These are phyloP conservation scores for Geotrypetes seraphini DNA, from an alignment of 2,797 vertebrate genomes.

Conservation along the genomic window DNA sequence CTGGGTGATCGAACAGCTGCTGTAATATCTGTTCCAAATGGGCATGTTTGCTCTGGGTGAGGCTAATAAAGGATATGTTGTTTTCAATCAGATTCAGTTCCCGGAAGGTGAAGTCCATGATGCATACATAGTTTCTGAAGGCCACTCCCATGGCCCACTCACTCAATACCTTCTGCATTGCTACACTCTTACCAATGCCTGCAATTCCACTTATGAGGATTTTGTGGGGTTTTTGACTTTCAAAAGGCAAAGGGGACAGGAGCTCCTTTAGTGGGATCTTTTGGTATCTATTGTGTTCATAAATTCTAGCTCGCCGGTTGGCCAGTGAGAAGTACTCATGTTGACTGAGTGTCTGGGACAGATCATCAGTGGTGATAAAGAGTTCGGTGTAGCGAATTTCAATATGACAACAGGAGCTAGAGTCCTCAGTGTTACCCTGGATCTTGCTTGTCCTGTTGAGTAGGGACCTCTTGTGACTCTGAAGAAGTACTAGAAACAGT, in stretches of 20 bases:
- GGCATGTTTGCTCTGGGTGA: slow-evolving; percentile 31
- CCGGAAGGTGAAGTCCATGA: slow-evolving; percentile 46
- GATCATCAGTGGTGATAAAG: slow-evolving; percentile 44
- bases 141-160: slow-evolving; percentile 52
- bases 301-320: slow-evolving; percentile 43
- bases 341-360: slow-evolving; percentile 13
- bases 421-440: slow-evolving; percentile 28
- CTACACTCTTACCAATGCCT: slow-evolving; percentile 52
- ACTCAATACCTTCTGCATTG: slow-evolving; percentile 42
- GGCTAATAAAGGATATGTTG: slow-evolving; percentile 34
- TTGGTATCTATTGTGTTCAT: slow-evolving; percentile 44
- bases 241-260: slow-evolving; percentile 11
- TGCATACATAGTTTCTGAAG: slow-evolving; percentile 38
- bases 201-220: slow-evolving; percentile 55
- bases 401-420: slow-evolving; percentile 39
- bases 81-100: slow-evolving; percentile 37
- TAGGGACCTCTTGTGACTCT: slow-evolving; percentile 41
- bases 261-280: slow-evolving; percentile 30
- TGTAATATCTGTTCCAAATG: slow-evolving; percentile 29
- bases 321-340: slow-evolving; percentile 52
- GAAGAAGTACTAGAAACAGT: slow-evolving; percentile 36
- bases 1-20: slow-evolving; percentile 22
- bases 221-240: slow-evolving; percentile 21
- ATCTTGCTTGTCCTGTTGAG: slow-evolving; percentile 39
- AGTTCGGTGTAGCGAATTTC: slow-evolving; percentile 57